These are phyloP conservation scores for Ivindomyrus marchei DNA, from an alignment of 2,113 vertebrate species.

Conservation along the genomic window DNA sequence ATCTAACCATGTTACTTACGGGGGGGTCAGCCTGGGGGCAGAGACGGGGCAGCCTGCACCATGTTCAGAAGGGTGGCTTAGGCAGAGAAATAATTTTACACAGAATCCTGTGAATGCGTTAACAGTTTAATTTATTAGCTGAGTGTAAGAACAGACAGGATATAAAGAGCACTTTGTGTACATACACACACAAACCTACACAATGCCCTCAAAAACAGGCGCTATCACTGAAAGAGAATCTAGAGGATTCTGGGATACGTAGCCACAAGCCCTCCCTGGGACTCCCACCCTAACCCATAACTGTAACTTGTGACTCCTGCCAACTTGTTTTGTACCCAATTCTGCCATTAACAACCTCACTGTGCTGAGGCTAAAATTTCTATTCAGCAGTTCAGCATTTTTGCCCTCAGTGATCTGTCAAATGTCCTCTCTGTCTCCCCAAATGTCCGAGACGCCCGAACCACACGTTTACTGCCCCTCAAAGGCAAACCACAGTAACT, in stretches of 20 bases:
- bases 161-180: neutral
- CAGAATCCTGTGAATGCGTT: conserved; percentile 4
- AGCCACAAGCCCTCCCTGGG: neutral
- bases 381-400: neutral
- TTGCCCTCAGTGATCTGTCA: neutral
- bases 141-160: neutral
- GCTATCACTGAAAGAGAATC: neutral
- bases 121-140: conserved; percentile 20
- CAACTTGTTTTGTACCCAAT: neutral
- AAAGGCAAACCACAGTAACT: neutral
- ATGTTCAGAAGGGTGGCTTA: neutral
- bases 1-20: neutral
- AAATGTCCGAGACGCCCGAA: neutral
- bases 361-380: neutral
- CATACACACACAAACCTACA: neutral
- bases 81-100: conserved; percentile 1
- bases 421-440: neutral
- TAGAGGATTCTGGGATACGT: neutral
- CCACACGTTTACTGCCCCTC: neutral
- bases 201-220: neutral
- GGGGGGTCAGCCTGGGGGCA: neutral
- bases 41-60: neutral
- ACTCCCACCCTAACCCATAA: neutral
- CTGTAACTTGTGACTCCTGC: neutral
- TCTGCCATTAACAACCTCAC: neutral